These are phyloP conservation scores for Xanthorhoe spadicearia DNA, from an alignment of 2,888 invertebrate genomes.

Conservation along the genomic window DNA sequence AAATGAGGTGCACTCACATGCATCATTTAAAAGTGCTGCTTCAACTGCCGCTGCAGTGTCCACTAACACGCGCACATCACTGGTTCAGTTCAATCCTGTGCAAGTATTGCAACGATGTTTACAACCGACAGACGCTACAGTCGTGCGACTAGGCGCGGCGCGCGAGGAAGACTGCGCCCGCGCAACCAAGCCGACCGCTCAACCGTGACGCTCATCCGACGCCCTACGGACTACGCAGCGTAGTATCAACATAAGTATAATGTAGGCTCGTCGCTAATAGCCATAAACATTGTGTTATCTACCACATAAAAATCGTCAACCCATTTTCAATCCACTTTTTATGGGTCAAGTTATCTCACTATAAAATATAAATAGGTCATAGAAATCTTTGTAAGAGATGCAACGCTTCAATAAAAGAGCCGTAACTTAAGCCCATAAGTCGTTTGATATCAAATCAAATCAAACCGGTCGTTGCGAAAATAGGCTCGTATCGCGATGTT, in stretches of 20 bases:
- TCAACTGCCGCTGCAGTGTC: conserved; percentile 51
- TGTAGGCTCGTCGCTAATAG: conserved; percentile 6
- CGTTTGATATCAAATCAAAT: conserved; percentile 33
- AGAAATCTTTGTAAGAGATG: conserved; percentile 53
- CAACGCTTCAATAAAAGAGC: conserved; percentile 52
- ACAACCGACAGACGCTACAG: conserved; percentile 43
- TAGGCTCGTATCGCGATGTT: conserved; percentile 44
- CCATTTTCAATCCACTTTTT: conserved; percentile 39
- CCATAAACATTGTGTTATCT: conserved; percentile 27
- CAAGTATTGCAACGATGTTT: conserved; percentile 64
- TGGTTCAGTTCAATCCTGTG: conserved; percentile 49
- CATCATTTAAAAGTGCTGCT: conserved; percentile 70
- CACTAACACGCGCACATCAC: conserved; percentile 76
- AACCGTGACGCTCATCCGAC: conserved; percentile 24
- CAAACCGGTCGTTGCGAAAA: conserved; percentile 59
- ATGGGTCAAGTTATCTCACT: conserved; percentile 42
- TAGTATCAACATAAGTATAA: conserved; percentile 2
- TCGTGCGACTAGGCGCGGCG: conserved; percentile 42
- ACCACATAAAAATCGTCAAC: conserved; percentile 19
- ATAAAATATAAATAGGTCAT: conserved; percentile 46
- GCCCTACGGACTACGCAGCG: conserved; percentile 25
- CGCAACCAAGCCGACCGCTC: conserved; percentile 17
- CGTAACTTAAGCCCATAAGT: conserved; percentile 37
- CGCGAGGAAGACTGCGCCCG: conserved; percentile 46
- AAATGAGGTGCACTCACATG: conserved; percentile 67